These are phyloP conservation scores for Cheilosia pagana DNA, from an alignment of 2,888 invertebrate genomes.

Conservation along the genomic window DNA sequence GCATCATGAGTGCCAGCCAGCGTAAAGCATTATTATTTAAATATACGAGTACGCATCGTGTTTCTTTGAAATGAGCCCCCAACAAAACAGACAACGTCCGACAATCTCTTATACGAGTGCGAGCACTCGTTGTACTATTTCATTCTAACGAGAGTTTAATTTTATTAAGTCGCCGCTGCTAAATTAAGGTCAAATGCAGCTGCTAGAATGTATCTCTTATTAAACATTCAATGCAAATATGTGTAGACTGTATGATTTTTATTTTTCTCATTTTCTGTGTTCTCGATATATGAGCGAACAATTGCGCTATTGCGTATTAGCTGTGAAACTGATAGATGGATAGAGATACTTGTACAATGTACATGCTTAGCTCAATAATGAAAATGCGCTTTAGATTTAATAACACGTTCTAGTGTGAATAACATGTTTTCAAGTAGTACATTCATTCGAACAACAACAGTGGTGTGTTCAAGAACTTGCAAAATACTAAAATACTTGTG, in stretches of 20 bases:
- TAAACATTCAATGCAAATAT: constrained; percentile 33
- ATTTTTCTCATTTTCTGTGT: not conserved
- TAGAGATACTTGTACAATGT: not conserved
- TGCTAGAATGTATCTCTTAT: constrained; percentile 38
- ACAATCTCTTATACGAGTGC: no score
- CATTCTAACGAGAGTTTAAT: constrained; percentile 32
- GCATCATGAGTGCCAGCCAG: constrained; percentile 5
- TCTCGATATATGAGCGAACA: not conserved
- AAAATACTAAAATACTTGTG: not conserved
- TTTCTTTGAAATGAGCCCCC: constrained; percentile 2
- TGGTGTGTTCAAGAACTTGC: not conserved
- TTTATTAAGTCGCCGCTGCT: constrained; percentile 41
- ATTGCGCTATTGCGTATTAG: constrained; percentile 42
- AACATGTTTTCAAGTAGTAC: constrained; percentile 11
- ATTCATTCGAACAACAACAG: not conserved
- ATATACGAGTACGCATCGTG: constrained; percentile 22
- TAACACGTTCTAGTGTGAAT: constrained; percentile 22
- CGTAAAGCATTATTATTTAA: constrained; percentile 20
- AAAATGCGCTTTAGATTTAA: constrained; percentile 11
- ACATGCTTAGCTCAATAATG: constrained; percentile 18
- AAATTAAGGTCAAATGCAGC: constrained; percentile 58
- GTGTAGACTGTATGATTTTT: not conserved
- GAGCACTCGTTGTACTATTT: not conserved
- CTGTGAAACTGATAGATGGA: constrained; percentile 5
- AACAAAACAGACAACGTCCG: not conserved